These are phyloP conservation scores for Australoheros scitulus DNA, from an alignment of 2,113 vertebrate genomes.

Conservation along the genomic window DNA sequence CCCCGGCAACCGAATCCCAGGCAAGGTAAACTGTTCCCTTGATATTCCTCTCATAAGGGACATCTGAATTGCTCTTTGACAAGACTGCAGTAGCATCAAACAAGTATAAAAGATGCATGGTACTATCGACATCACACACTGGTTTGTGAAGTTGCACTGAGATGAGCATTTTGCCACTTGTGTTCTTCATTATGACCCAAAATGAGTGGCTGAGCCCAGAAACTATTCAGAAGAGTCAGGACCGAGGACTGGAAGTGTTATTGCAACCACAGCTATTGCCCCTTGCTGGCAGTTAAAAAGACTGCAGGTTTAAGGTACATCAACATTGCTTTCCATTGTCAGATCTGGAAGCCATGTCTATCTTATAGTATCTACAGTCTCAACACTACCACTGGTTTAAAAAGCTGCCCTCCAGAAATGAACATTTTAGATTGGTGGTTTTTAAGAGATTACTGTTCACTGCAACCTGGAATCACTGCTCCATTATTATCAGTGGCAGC, in stretches of 20 bases:
- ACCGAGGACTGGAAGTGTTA: no score
- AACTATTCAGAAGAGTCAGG: background rate
- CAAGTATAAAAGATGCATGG: no score
- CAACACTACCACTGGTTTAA: background rate
- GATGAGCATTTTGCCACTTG: background rate
- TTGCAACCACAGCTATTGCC: background rate
- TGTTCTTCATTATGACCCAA: background rate
- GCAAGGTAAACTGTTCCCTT: no score
- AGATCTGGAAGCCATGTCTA: fast-evolving
- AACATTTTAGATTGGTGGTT: background rate
- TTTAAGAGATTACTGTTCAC: background rate
- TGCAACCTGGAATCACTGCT: background rate
- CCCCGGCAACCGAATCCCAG: no score
- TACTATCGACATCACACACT: no score
- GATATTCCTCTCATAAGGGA: no score
- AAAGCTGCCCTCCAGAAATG: background rate
- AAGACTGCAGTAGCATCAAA: background rate
- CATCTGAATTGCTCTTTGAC: no score
- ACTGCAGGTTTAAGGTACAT: background rate
- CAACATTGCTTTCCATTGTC: fast-evolving
- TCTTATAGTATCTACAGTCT: background rate
- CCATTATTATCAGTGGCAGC: background rate
- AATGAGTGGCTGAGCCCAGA: fast-evolving
- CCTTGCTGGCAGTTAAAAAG: background rate
- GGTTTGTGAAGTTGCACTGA: no score